Evolutionary conservation across 2,113 vertebrate species (phyloP), one percentile per base, ranked within the genome.

Genomic region (Oxygymnocypris stewartii): DNA sequence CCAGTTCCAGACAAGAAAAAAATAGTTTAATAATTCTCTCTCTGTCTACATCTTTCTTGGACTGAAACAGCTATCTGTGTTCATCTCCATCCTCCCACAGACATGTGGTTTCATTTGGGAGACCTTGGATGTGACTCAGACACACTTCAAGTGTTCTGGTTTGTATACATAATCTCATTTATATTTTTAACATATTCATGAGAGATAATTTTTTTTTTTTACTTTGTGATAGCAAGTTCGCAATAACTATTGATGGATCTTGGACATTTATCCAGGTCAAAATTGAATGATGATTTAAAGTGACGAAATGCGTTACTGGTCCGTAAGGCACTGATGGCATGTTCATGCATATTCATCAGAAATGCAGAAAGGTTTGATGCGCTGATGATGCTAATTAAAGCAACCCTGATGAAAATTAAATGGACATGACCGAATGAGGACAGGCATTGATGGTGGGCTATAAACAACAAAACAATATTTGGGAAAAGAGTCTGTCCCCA

Each of bases 1-100:
- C 42, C n/a, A 79, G 75, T 85, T 89, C 85, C 88, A 90, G 84
- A 81, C 79, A 65, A 18, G 65, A 40, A 73, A 42, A 78, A 75
- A 82, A 23, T 37, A 85, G 40, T 79, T 78, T 44, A 57, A 75
- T 75, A 37, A 44, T n/a, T 67, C 42, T 85, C 76, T 83, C 61
- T 89, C 88, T 82, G 61, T 82, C 73, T 85, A 25, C n/a, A n/a
- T 85, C 25, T 18, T 31, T 63, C 57, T 86, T 65, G 57, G 76
- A 84, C 40, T 47, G 63, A 88, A 71, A 65, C 57, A 84, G 42
- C 37, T 65, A 28, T 18, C 40, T 78, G 47, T 79, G 82, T 71
- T 71, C 77, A 25, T 42, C 78, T 65, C 65, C 10, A 61, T 57
- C 77, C 77, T 79, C 51, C 51, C 54, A 79, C 51, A 80, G 20